Base-by-base conservation (phyloP, 2,797 vertebrate species). In the Merluccius polli region DNA sequence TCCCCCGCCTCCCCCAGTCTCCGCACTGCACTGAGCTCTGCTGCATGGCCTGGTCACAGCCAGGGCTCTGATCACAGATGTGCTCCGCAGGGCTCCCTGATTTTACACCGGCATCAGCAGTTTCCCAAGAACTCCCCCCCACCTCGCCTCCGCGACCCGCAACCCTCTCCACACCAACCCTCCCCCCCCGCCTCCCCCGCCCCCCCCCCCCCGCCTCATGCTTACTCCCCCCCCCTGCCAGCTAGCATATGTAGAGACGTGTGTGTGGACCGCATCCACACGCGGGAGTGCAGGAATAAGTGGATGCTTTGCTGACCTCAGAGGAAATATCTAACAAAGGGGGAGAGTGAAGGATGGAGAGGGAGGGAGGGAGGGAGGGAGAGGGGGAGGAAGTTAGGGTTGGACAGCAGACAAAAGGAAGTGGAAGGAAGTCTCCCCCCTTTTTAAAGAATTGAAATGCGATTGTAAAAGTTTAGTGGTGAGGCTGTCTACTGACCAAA, bases 21-120 rank as follows among this genome's bases (percentile, higher is more conserved):
- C 7, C 1, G 52, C 36, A 12, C 6, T 9, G 36, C 36, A 7
- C 36, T 7, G 6, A 8, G 21, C n/a, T 68, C n/a, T 69, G 27
- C 67, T 77, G 87, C 73, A 38, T 83, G 69, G 83, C 81, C 78
- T 77, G 85, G 83, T 87, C 83, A 88, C 83, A 83, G 84, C 73
- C 76, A 87, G 87, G 84, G 79, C 89, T 87, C 85, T 84, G 89
- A 90, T 89, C 92, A 90, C 93, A 94, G 93, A 94, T 93, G 92
- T 92, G 90, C 91, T 90, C 92, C 79, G 85, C 89, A 82, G 93
- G 92, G 92, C 87, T 91, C 89, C 86, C 76, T 83, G 83, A 81
- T 86, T 88, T 89, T 90, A 87, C 86, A 81, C 82, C 73, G 36
- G 82, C 87, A 86, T 93, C 93, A 93, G 93, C 93, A 92, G 84